phyloP scores from a whole-genome alignment of 2,113 vertebrate genomes.

The Procavia capensis region DNA sequence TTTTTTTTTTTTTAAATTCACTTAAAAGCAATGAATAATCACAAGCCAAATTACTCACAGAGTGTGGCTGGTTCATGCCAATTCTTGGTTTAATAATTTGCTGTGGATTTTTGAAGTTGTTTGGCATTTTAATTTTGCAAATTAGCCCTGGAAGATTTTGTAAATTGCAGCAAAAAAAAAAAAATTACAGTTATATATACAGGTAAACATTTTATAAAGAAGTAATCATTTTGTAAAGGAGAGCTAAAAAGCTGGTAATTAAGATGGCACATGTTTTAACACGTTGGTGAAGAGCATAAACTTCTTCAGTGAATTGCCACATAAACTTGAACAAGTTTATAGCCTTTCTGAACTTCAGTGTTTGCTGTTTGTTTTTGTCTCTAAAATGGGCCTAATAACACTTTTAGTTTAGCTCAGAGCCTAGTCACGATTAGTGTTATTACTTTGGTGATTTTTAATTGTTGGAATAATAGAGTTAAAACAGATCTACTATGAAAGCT shows the following conservation, averaged over 20 bases:
- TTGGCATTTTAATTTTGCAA: slow-evolving; percentile 44
- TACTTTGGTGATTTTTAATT: slow-evolving; percentile 17
- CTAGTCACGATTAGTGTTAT: neutral
- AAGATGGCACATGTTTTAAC: neutral
- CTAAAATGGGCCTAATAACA: neutral
- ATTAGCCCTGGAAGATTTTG: neutral
- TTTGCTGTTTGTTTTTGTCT: neutral
- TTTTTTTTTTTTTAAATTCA: neutral
- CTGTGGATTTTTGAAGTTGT: slow-evolving; percentile 31
- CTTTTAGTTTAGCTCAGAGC: neutral
- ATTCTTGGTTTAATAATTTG: slow-evolving; percentile 79
- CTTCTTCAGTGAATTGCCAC: neutral
- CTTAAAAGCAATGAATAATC: slow-evolving; percentile 13
- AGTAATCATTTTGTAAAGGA: slow-evolving; percentile 10
- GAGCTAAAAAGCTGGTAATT: neutral
- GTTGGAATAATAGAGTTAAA: neutral
- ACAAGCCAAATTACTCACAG: slow-evolving; percentile 69
- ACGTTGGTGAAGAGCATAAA: neutral
- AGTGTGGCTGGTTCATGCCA: slow-evolving; percentile 76
- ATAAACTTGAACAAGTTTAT: neutral
- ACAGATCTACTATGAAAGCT: neutral
- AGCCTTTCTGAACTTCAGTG: neutral
- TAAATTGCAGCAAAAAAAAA: slow-evolving; percentile 21
- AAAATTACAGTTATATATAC: neutral
- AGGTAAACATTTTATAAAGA: no score